A percentile compares a stretch with the other conserved stretches of the same genome.
Conservation (phyloP, 2,797 vertebrate species). For the Chelidonichthys spinosus region DNA sequence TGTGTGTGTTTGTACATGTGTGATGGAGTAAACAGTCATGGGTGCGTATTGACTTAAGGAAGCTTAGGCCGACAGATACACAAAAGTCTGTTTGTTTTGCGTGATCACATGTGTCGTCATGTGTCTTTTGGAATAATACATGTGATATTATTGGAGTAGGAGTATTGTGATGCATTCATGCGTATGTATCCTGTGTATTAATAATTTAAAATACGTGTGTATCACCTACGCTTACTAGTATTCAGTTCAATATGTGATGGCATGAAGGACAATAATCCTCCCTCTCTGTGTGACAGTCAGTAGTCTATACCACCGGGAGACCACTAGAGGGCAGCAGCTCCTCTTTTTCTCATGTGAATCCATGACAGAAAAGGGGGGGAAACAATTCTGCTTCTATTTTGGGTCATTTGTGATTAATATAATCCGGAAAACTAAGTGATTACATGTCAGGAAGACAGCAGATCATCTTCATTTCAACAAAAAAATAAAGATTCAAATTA, state of each 20-base stretch:
- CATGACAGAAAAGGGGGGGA: not conserved
- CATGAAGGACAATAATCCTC: not conserved
- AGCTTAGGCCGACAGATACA: slow-evolving; percentile 3
- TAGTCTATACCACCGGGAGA: not conserved
- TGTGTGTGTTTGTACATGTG: slow-evolving; percentile 1
- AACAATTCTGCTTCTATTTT: not conserved
- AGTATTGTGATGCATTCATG: not conserved
- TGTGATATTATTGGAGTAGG: not conserved
- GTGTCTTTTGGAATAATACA: not conserved
- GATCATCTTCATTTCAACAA: not conserved
- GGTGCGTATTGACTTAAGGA: slow-evolving; percentile 19
- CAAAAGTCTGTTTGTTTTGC: slow-evolving; percentile 12
- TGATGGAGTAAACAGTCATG: not conserved
- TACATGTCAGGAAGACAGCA: not conserved
- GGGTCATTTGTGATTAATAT: not conserved
- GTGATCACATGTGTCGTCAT: not conserved
- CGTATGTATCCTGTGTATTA: not conserved
- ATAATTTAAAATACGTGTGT: not conserved
- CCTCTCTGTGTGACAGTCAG: not conserved
- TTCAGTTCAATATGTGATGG: not conserved
- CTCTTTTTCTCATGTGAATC: slow-evolving; percentile 5
- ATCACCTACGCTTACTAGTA: rapidly evolving
- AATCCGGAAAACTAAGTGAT: not conserved
- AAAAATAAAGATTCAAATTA: not conserved
- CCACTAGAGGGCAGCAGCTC: slow-evolving; percentile 66